Percentiles rank a stretch among this genome's conserved stretches.
Conservation (phyloP, 2,888 invertebrate species). For the Aphidius colemani region DNA sequence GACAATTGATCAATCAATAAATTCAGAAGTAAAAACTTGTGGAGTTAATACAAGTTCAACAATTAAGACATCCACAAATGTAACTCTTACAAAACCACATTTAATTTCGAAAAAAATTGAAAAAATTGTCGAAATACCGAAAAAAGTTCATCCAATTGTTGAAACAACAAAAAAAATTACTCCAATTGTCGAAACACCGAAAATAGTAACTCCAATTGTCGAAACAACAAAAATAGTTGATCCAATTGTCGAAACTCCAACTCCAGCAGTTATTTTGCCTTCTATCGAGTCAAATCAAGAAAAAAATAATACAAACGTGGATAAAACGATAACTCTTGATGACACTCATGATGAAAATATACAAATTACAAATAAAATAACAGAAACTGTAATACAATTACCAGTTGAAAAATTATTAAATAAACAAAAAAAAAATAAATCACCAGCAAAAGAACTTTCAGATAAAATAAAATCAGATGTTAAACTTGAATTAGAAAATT, state of each 20-base stretch:
- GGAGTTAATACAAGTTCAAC: no score
- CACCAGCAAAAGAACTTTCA: slow-evolving; percentile 30
- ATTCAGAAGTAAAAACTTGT: no score
- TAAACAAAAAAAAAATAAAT: slow-evolving; percentile 21
- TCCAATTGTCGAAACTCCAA: slow-evolving; percentile 27
- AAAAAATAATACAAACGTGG: background rate
- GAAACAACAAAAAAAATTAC: slow-evolving; percentile 30
- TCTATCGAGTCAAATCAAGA: no score
- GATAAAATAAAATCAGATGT: slow-evolving; percentile 42
- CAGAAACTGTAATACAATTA: no score
- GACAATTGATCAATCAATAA: no score
- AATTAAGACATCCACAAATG: no score
- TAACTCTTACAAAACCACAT: no score
- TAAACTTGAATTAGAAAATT: slow-evolving; percentile 38
- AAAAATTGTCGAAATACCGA: background rate
- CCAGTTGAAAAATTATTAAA: background rate
- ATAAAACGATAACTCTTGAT: slow-evolving; percentile 1
- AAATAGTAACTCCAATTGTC: no score
- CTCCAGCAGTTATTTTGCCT: slow-evolving; percentile 12
- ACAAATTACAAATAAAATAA: background rate
- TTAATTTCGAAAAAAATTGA: no score
- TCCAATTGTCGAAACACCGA: no score
- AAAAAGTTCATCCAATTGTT: slow-evolving; percentile 28
- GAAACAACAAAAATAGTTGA: background rate
- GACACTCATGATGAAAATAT: background rate